Conservation (phyloP, 2,888 invertebrate species). For the Drosophila borborema region DNA sequence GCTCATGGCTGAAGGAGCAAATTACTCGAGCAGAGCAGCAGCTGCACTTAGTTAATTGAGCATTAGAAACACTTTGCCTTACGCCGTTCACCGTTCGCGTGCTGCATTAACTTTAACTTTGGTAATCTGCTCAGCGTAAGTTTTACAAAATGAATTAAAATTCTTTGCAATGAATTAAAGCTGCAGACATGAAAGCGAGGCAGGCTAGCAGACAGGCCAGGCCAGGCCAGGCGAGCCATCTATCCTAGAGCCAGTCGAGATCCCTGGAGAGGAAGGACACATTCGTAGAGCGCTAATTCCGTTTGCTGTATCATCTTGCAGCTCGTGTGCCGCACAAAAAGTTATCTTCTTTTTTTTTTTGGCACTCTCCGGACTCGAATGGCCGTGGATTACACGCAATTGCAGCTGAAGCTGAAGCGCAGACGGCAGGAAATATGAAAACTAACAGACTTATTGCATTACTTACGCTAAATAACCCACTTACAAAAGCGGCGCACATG, state of each 20-base stretch:
- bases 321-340: constrained; percentile 45
- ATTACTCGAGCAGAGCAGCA: constrained; percentile 23
- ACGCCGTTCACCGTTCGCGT: constrained; percentile 20
- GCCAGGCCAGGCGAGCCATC: constrained; percentile 7
- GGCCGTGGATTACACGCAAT: constrained; percentile 56
- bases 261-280: constrained; percentile 11
- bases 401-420: constrained; percentile 31
- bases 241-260: constrained; percentile 2
- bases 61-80: constrained; percentile 60
- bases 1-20: background rate
- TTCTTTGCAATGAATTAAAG: constrained; percentile 58
- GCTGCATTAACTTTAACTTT: constrained; percentile 56
- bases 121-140: constrained; percentile 52
- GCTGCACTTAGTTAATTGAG: constrained; percentile 65
- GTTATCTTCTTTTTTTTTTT: constrained; percentile 36
- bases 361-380: constrained; percentile 15
- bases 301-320: constrained; percentile 67
- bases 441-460: constrained; percentile 79
- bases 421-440: constrained; percentile 69
- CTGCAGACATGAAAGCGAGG: constrained; percentile 13
- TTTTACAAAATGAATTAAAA: constrained; percentile 63
- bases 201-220: background rate
- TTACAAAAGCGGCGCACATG: constrained; percentile 71
- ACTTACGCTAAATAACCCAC: constrained; percentile 79
- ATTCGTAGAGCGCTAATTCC: constrained; percentile 68